phyloP scores from a whole-genome alignment of 2,888 invertebrate genomes.

The Eledona agricola region DNA sequence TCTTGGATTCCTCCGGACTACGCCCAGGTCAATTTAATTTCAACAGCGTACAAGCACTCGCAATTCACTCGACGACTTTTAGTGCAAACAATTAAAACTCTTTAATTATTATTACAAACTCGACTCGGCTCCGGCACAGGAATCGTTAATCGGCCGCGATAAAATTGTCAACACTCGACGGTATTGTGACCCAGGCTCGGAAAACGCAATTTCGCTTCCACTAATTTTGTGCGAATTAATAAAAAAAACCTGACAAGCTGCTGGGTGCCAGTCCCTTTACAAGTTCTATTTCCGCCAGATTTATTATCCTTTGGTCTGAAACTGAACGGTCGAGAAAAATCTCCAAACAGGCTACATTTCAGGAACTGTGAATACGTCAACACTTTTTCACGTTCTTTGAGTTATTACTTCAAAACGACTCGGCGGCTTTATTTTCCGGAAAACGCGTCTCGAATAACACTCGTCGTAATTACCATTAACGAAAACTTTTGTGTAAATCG shows the following conservation, averaged over 20 bases:
- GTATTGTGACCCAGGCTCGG: conserved; percentile 6
- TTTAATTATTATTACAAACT: conserved; percentile 28
- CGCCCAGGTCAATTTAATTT: conserved; percentile 18
- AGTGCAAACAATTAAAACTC: conserved; percentile 31
- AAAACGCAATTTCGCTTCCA: conserved; percentile 3
- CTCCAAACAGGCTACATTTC: too few relatives aligned
- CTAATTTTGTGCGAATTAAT: too few relatives aligned
- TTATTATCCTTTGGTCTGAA: too few relatives aligned
- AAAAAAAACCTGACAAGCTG: conserved; percentile 10
- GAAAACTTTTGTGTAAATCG: conserved; percentile 12
- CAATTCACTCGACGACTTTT: conserved; percentile 24
- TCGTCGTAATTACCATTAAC: not conserved
- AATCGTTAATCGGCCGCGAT: conserved; percentile 26
- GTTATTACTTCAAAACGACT: too few relatives aligned
- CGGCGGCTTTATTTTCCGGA: too few relatives aligned
- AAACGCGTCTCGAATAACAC: too few relatives aligned
- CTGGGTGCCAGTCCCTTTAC: too few relatives aligned
- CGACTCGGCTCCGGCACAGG: conserved; percentile 17
- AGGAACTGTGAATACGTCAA: too few relatives aligned
- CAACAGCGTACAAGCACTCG: conserved; percentile 15
- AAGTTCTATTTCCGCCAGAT: too few relatives aligned
- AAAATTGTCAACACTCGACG: conserved; percentile 15
- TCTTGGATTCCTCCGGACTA: conserved; percentile 16
- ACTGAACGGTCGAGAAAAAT: too few relatives aligned
- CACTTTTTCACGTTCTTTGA: too few relatives aligned